Percentiles rank a stretch among this genome's conserved stretches.
Evolutionary conservation across 2,797 vertebrate genomes (phyloP).

Genomic region (Natrix natrix): DNA sequence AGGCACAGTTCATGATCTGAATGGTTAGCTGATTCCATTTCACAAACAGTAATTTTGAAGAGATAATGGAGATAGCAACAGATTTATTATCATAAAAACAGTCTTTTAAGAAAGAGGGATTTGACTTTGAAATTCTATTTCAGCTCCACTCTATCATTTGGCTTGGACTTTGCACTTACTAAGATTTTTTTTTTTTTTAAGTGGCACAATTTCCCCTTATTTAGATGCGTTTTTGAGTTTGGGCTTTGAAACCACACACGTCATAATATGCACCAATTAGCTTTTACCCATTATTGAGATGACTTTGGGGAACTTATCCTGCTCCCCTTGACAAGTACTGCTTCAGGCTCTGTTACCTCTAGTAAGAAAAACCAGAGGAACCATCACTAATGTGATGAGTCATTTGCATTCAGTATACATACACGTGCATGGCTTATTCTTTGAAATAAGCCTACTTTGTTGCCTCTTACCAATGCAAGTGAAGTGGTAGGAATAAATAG

Average conservation of each 20-base stretch:
- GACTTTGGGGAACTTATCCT: background rate
- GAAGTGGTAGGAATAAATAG: background rate
- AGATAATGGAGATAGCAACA: background rate
- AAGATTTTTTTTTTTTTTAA: background rate
- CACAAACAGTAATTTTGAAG: background rate
- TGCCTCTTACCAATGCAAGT: background rate
- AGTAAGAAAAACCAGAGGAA: background rate
- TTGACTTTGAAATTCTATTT: background rate
- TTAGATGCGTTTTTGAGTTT: background rate
- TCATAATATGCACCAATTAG: background rate
- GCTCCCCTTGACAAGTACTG: background rate
- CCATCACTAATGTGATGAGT: background rate
- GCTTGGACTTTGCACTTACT: background rate
- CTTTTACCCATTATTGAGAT: background rate
- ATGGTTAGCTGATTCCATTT: background rate
- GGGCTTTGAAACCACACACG: background rate
- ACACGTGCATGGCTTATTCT: background rate
- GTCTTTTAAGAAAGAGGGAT: background rate
- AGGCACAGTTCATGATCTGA: background rate
- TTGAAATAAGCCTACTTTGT: background rate
- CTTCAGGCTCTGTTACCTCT: background rate
- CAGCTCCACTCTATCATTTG: background rate
- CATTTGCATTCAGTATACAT: background rate
- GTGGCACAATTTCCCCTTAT: background rate
- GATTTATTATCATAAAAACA: background rate